A percentile compares a stretch with the other conserved stretches of the same genome.
phyloP scores from a whole-genome alignment of 1,140 invertebrate species.

The Heliconius eleuchia region DNA sequence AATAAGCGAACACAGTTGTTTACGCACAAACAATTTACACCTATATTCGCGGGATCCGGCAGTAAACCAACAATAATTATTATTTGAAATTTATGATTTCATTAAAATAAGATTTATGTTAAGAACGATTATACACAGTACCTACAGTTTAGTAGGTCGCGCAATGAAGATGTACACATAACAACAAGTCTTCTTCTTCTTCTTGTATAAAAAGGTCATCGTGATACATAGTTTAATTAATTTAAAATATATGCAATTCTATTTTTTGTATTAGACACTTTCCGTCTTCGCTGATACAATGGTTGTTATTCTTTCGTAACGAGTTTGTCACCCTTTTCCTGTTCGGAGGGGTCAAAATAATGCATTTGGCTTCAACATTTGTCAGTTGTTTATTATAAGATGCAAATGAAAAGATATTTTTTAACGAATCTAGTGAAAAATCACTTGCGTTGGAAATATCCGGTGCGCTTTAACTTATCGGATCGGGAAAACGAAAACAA shows the following conservation, averaged over 20 bases:
- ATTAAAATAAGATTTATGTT: background rate
- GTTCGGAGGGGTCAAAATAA: background rate
- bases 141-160: too few species aligned
- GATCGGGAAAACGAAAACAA: too few species aligned
- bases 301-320: background rate
- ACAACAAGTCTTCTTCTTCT: too few species aligned
- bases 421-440: too few species aligned
- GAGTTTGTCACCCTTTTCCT: constrained; percentile 1
- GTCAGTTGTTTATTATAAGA: background rate
- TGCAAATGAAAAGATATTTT: background rate
- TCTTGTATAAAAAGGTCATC: too few species aligned
- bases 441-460: too few species aligned
- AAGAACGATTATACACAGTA: background rate
- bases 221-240: background rate
- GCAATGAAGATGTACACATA: background rate
- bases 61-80: constrained; percentile 44
- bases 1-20: constrained; percentile 75
- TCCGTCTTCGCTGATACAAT: background rate
- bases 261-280: background rate
- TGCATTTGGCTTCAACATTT: background rate
- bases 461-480: too few species aligned
- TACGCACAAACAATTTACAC: constrained; percentile 75
- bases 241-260: background rate
- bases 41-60: constrained; percentile 55
- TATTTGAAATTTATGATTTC: background rate